Evolutionary conservation across 64 coral and sea anemone genomes (phyloP), one percentile per base, ranked within the genome.

Genomic region (Anthopleura sola): DNA sequence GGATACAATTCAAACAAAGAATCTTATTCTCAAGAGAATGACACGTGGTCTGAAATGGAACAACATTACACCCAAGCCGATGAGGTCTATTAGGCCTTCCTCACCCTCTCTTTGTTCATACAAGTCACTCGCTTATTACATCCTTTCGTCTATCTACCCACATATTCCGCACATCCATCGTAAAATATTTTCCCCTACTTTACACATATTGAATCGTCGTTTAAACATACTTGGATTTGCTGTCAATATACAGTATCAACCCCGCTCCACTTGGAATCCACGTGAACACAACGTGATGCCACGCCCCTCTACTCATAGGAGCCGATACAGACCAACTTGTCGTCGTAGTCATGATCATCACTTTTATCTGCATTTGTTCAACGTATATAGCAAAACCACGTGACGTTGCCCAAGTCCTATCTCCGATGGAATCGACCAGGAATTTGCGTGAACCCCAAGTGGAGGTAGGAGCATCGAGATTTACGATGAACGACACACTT

Each of bases 321-420:
- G 82, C 57, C 5, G 8, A 26, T 28, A 83, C 71, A 3, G 36
- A 86, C 94, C 94, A 96, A 24, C 49, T 23, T 55, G 32, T 83
- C 20, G 7, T 78, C 33, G 46, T 80, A 24, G 90, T 92, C 31
- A 86, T 29, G 21, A 96, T 74, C 20, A 81, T 80, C 17, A 86
- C 87, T 33, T 84, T n/a, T 1, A 96, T 40, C 21, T 62, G 84
- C 60, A 36, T 31, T 36, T 87, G 85, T 3, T 82, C 81, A 0
- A 92, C 74, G 56, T 92, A 96, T 2, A 96, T 68, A 24, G 94
- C 88, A 78, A 96, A 96, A 28, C 94, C 94, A 44, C 90, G 90
- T 13, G 84, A 84, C 4, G 47, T 76, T 56, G n/a, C 2, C 39
- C 58, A 86, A 18, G 55, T 57, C 0, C 55, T 10, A 21, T 90